Evolutionary conservation across 2,113 vertebrate genomes (phyloP), one percentile per base, ranked within the genome.

Genomic region (Thryonomys swinderianus): DNA sequence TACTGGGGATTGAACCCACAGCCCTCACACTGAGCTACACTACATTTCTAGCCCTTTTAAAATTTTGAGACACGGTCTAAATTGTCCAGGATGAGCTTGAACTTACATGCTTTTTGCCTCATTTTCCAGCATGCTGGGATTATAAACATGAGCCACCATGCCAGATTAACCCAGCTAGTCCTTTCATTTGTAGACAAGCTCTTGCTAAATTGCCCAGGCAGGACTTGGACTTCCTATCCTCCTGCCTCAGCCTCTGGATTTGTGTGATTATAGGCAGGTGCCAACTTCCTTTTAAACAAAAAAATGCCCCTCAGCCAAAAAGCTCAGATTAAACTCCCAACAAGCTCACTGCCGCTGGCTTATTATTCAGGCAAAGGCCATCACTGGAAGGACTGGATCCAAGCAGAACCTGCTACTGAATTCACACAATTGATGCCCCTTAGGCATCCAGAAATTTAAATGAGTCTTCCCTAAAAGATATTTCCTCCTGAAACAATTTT

Each of bases 291-390:
- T 76, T 81, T 32, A 13, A 61, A 66, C 76, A 57, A 76, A 90
- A 30, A 74, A 81, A n/a, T 13, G 48, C 61, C 40, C 32, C 53
- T 34, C 0, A 20, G 45, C 42, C 25, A 34, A 71, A 34, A 88
- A 48, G 4, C 17, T 34, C 57, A 17, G 67, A n/a, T 25, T 27
- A 62, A 51, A 2, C 13, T 5, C 40, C 66, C 40, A 51, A 32
- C 30, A 30, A 30, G 25, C n/a, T 45, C 87, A 73, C 11, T 17
- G 17, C 20, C 0, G 27, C 55, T 23, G n/a, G 27, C 69, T 23
- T 45, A 3, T 1, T 12, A 34, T 3, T 57, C 69, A 40, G 14
- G 21, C 16, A 14, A 0, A 30, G 16, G 45, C 7, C 13, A 7
- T 40, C 37, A 42, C 34, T 6, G 53, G 40, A 16, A 53, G 40